Percentiles rank a stretch among this genome's conserved stretches.
Conservation (phyloP, 2,113 vertebrate genomes). For the Glareola pratincola region DNA sequence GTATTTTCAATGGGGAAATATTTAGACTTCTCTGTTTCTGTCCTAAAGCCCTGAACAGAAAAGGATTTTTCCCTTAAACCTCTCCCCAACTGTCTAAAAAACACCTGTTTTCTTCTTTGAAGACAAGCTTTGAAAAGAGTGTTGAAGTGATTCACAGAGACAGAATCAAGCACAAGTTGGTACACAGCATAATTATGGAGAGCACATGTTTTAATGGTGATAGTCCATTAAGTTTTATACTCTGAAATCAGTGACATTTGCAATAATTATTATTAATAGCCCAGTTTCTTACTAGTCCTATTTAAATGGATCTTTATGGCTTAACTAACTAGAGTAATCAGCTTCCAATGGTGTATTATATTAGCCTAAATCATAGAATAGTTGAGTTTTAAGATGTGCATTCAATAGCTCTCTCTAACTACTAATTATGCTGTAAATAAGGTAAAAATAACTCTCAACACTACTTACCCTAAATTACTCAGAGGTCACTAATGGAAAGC, state of each 20-base stretch:
- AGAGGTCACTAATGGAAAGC: neutral
- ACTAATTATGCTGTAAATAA: neutral
- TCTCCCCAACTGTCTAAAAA: neutral
- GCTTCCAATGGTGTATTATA: neutral
- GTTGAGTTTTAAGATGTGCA: neutral
- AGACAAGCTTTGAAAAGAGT: neutral
- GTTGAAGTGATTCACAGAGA: neutral
- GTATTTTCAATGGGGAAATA: neutral
- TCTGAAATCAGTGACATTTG: constrained; percentile 66
- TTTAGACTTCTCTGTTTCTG: neutral
- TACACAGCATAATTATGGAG: constrained; percentile 51
- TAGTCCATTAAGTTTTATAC: constrained; percentile 65
- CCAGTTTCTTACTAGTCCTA: constrained; percentile 29
- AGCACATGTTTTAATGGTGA: constrained; percentile 57
- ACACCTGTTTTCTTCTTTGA: neutral
- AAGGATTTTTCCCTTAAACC: neutral
- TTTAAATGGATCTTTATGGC: constrained; percentile 53
- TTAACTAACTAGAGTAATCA: constrained; percentile 50
- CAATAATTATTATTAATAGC: constrained; percentile 67
- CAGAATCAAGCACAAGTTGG: neutral
- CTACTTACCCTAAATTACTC: neutral
- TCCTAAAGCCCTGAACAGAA: neutral
- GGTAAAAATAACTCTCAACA: neutral
- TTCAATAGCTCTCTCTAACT: neutral
- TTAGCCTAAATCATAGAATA: constrained; percentile 15